Base-by-base conservation (phyloP, 1,140 invertebrate genomes). In the Bombus waltoni region DNA sequence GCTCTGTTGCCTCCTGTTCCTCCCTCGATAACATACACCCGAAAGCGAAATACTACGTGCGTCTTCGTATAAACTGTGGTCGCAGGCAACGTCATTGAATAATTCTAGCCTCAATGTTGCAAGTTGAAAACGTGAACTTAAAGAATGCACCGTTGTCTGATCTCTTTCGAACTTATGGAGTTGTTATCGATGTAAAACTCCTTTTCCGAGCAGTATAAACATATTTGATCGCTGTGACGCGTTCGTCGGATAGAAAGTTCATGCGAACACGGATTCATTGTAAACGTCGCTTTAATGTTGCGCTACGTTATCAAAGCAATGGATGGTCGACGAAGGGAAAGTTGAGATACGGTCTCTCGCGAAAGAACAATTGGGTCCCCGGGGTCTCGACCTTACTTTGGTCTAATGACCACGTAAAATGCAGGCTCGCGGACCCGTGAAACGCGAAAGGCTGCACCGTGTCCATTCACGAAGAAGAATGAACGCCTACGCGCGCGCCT, bases 391-490 rank as follows among this genome's bases (percentile, higher is more conserved):
- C 47, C 35, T 73, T 65, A 85, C 42, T 80, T 80, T 80, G 11
- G n/a, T 59, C 68, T 73, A 85, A 73, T 35, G 68, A 71, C 18
- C 66, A 44, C 35, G 28, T 57, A 42, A 85, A 80, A 84, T 32
- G 13, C n/a, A 40, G 38, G 11, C n/a, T 78, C 53, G 38, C 18
- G 9, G 53, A 79, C 42, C 53, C 40, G 66, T 79, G 57, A 79
- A 84, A 79, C 53, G 10, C 40, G 68, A 71, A 77, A 78, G 65
- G 32, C 40, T 65, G 62, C 81, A n/a, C 35, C 28, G 44, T 83
- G 81, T 70, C 81, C 81, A 83, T 78, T 78, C 66, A 81, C 76
- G 72, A 81, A 11, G 86, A 65, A 68, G 83, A 79, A 82, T 79
- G 87, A 82, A 79, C 75, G 32, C 53, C 74, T 65, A 80, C 65